Percentiles rank a stretch among this genome's conserved stretches.
Evolutionary conservation across 2,113 vertebrate genomes (phyloP).

Genomic region (Halcyon malimbica): DNA sequence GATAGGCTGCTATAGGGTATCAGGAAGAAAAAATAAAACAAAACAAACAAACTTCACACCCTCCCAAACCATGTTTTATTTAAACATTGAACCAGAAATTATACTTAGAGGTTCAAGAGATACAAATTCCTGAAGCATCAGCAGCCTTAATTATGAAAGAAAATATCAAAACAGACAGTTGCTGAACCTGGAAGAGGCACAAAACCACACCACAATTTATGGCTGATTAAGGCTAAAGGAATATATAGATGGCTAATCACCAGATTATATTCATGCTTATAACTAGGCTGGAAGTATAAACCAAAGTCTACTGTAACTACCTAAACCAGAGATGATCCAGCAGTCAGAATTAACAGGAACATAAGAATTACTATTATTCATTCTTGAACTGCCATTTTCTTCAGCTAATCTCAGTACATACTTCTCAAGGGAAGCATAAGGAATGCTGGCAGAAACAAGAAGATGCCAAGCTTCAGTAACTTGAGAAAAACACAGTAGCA

Average conservation of each 20-base stretch:
- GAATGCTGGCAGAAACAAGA: neutral
- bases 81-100: conserved; percentile 27
- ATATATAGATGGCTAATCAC: neutral
- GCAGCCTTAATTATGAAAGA: conserved; percentile 6
- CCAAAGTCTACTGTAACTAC: neutral
- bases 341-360: neutral
- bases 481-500: neutral
- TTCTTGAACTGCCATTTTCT: neutral
- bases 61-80: neutral
- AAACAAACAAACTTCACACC: neutral
- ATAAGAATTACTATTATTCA: neutral
- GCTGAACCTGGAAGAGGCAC: neutral
- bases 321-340: neutral
- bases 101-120: conserved; percentile 26
- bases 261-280: neutral
- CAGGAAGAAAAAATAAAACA: neutral
- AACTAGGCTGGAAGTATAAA: neutral
- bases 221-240: neutral
- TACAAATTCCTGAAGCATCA: neutral
- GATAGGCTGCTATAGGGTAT: neutral
- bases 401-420: neutral
- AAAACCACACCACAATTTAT: neutral
- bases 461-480: neutral
- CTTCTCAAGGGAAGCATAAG: neutral
- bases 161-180: neutral